Percentiles rank a stretch among this genome's conserved stretches.
These are phyloP conservation scores for Argyresthia goedartella DNA, from an alignment of 2,888 invertebrate genomes.

Conservation along the genomic window DNA sequence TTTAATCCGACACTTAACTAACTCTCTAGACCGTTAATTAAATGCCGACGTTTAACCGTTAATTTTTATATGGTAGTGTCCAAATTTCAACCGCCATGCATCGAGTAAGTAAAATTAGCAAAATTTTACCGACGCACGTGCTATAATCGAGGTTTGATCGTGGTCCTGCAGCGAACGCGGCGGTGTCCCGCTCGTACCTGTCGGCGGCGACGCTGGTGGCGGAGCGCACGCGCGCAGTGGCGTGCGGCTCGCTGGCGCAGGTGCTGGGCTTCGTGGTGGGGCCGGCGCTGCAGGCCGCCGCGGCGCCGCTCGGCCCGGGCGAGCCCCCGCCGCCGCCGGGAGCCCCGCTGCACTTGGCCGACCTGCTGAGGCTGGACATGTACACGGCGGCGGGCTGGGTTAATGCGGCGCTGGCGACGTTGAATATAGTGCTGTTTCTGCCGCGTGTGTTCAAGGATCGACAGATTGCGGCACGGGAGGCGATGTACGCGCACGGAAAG, in stretches of 20 bases:
- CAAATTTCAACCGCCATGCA: too few species aligned
- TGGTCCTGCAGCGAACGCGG: slow-evolving; percentile 79
- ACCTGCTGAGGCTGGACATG: slow-evolving; percentile 81
- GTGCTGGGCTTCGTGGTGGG: slow-evolving; percentile 90
- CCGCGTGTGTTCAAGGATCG: slow-evolving; percentile 82
- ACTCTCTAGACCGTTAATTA: too few species aligned
- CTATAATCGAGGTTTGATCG: too few species aligned
- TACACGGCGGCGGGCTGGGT: slow-evolving; percentile 91
- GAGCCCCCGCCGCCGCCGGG: slow-evolving; percentile 36
- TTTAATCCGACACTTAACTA: too few species aligned
- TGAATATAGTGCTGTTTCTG: slow-evolving; percentile 81
- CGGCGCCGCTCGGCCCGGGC: slow-evolving; percentile 81
- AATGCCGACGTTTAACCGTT: too few species aligned
- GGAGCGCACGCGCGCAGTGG: slow-evolving; percentile 87
- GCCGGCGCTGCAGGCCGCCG: slow-evolving; percentile 84
- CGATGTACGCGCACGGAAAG: slow-evolving; percentile 80
- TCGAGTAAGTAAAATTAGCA: too few species aligned
- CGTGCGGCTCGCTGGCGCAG: slow-evolving; percentile 87
- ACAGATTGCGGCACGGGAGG: slow-evolving; percentile 83
- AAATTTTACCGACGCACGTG: too few species aligned
- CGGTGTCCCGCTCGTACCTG: slow-evolving; percentile 86
- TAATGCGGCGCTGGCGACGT: slow-evolving; percentile 79
- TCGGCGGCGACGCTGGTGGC: slow-evolving; percentile 85
- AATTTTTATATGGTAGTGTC: too few species aligned
- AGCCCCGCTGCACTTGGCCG: too few species aligned